Conservation (phyloP, 2,797 vertebrate species). For the Linurgus olivaceus region DNA sequence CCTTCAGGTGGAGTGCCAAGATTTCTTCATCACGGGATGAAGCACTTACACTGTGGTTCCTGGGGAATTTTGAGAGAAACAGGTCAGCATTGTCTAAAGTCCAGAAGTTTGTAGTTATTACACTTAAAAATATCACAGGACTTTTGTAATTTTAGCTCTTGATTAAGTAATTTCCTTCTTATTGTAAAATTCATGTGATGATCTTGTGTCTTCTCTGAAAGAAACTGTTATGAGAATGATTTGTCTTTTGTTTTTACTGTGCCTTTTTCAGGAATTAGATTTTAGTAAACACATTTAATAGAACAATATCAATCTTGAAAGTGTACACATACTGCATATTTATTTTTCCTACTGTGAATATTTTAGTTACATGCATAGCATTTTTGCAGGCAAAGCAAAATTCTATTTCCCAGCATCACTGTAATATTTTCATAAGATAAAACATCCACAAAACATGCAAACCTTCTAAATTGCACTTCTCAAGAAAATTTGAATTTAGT, state of each 20-base stretch:
- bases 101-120: neutral
- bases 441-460: neutral
- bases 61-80: slow-evolving; percentile 37
- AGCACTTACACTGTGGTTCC: neutral
- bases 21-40: neutral
- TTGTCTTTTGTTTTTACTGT: neutral
- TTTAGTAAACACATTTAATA: neutral
- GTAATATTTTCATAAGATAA: neutral
- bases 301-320: neutral
- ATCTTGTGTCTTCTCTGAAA: slow-evolving; percentile 5
- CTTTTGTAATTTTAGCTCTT: slow-evolving; percentile 46
- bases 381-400: neutral
- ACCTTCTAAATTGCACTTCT: neutral
- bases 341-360: neutral
- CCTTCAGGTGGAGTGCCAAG: neutral
- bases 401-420: neutral
- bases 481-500: neutral
- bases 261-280: neutral
- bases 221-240: neutral
- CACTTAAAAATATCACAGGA: neutral
- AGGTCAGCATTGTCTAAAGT: neutral
- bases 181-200: slow-evolving; percentile 26
- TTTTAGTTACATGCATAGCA: neutral
- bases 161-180: slow-evolving; percentile 30
- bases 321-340: neutral